Evolutionary conservation across 2,888 invertebrate genomes (phyloP), one percentile per base, ranked within the genome.

Genomic region (Ichneumon xanthorius): DNA sequence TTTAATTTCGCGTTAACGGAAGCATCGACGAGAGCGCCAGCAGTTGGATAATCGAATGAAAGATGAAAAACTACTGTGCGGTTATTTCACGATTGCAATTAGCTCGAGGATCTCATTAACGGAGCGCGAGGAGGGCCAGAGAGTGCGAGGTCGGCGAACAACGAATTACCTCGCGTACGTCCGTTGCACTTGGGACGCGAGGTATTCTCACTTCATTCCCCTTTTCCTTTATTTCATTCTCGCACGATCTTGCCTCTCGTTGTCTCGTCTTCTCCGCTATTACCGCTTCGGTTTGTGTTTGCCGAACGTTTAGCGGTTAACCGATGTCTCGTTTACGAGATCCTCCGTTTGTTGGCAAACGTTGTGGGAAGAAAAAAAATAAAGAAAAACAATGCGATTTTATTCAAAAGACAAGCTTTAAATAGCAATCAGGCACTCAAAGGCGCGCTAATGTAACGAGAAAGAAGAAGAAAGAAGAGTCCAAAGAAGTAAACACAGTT

Each of bases 51-150:
- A 33, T 33, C 4, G 7, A n/a, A 30, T 16, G 63, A 30, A 63
- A 63, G 33, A 30, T 63, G 63, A 30, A 63, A 33, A 61, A 63
- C 30, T 63, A 63, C 30, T 63, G 63, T 30, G 63, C 63, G 33
- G 63, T 63, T 33, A 63, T 63, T 33, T 63, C 16, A n/a, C 63
- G 16, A 30, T 63, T 63, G 33, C 63, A 63, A 63, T 63, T 63
- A 63, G n/a, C 63, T 63, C 33, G 30, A 63, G 63, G 33, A 30
- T 63, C 63, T 63, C 63, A 63, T 63, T 63, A 63, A 33, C 7
- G 5, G 22, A 30, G 61, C 2, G 61, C 40, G 40, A 40, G 9
- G 40, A 40, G 40, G 53, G 4, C 53, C 6, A n/a, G n/a, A 63
- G 63, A 6, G 33, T 30, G 30, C 16, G 30, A 14, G 30, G 63